These are phyloP conservation scores for Myotis yumanensis DNA, from an alignment of 2,113 vertebrate genomes.

Conservation along the genomic window DNA sequence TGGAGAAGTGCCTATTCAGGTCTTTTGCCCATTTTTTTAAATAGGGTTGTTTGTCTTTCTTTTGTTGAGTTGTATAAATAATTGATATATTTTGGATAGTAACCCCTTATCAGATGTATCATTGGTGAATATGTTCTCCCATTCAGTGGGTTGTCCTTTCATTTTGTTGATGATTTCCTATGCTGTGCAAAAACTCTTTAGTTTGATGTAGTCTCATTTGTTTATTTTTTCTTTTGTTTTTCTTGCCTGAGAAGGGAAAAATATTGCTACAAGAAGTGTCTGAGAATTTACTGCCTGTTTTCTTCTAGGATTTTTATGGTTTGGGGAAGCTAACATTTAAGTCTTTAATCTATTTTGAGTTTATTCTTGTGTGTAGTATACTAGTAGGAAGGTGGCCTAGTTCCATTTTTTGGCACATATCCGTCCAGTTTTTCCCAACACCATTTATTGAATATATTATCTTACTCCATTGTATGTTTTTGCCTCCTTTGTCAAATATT, in stretches of 20 bases:
- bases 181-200: neutral
- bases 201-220: neutral
- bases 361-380: neutral
- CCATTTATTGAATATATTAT: neutral
- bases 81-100: neutral
- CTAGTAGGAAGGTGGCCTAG: neutral
- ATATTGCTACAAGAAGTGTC: neutral
- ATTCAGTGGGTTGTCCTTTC: neutral
- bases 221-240: neutral
- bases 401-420: neutral
- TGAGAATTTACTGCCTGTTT: neutral
- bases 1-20: neutral
- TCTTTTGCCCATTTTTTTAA: neutral
- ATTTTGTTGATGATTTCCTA: neutral
- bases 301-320: neutral
- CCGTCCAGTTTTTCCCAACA: neutral
- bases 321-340: neutral
- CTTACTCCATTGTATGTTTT: neutral
- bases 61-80: neutral
- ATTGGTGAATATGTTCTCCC: neutral
- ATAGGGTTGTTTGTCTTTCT: neutral
- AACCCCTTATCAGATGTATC: neutral
- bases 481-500: neutral
- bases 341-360: neutral
- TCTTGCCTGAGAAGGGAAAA: neutral